Evolutionary conservation across 2,797 vertebrate genomes (phyloP), one percentile per base, ranked within the genome.

Genomic region (Forpus xanthops): DNA sequence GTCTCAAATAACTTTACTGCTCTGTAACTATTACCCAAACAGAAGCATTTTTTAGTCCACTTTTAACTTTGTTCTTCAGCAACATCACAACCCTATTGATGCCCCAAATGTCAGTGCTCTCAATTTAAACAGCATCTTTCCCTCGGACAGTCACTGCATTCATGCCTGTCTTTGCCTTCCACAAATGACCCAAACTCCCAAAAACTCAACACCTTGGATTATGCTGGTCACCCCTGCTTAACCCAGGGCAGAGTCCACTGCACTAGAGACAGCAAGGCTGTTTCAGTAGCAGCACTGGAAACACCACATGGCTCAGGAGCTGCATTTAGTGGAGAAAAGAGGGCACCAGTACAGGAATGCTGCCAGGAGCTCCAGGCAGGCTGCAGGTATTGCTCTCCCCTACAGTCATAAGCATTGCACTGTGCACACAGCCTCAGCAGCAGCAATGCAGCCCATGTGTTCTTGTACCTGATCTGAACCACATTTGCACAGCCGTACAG

Each of bases 291-390:
- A 3, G 31, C 2, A 39, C 35, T 68, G 76, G 74, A 39, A 89
- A 3, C 30, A 28, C 23, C 0, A 0, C 31, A 31, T 11, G 53
- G 31, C 41, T 39, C 41, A 2, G n/a, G 42, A 7, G 30, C 60
- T 66, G 39, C 39, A 7, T 10, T 21, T 39, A 47, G 23, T 1
- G 0, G 28, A 27, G 3, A 33, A 33, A 39, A 28, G 20, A 6
- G 21, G 52, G 15, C 58, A 86, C 10, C 17, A 2, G 21, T 0
- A 6, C 58, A 72, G 76, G 45, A 31, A 24, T 3, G 27, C 41
- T 17, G 52, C 0, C 0, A 12, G 67, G 60, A 85, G 39, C 4
- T 28, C 11, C 0, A 5, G 52, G 20, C 1, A 1, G 42, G 25
- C 61, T 66, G 24, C 31, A 19, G 72, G 49, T 19, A n/a, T 33